Percentiles rank a stretch among this genome's conserved stretches.
Conservation (phyloP, 1,140 invertebrate genomes). For the Mylabris phalerata region DNA sequence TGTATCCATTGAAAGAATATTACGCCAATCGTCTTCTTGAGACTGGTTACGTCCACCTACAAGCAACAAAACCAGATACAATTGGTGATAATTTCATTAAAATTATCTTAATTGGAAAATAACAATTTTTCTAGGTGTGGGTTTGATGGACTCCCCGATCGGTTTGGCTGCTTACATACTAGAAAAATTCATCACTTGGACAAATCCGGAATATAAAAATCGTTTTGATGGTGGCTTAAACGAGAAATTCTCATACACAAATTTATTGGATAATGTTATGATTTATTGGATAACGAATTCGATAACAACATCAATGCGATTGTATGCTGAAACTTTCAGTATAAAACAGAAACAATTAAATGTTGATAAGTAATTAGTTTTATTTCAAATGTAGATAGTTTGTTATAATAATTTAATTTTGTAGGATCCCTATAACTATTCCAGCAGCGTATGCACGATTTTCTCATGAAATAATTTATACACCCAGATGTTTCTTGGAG, state of each 20-base stretch:
- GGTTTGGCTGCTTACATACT: constrained; percentile 74
- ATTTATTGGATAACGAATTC: constrained; percentile 67
- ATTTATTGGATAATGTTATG: constrained; percentile 69
- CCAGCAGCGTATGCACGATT: constrained; percentile 61
- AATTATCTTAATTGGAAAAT: constrained; percentile 34
- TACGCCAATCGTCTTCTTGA: constrained; percentile 55
- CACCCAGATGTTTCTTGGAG: constrained; percentile 51
- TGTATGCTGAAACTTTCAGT: constrained; percentile 56
- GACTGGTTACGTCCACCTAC: constrained; percentile 75
- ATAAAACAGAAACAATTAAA: constrained; percentile 36
- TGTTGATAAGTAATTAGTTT: constrained; percentile 49
- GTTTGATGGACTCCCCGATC: constrained; percentile 57
- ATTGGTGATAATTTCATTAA: constrained; percentile 48
- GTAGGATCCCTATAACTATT: constrained; percentile 53
- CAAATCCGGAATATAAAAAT: constrained; percentile 66
- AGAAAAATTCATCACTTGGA: constrained; percentile 76
- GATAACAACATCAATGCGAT: constrained; percentile 58
- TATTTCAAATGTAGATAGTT: constrained; percentile 52
- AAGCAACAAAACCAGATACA: constrained; percentile 88
- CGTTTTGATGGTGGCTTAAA: constrained; percentile 81
- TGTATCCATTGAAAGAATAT: constrained; percentile 54
- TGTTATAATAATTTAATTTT: constrained; percentile 50
- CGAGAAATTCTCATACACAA: constrained; percentile 65
- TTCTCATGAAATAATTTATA: constrained; percentile 53
- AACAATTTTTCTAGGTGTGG: constrained; percentile 45